Base-by-base conservation (phyloP, 2,113 vertebrate genomes). In the Crotophaga sulcirostris region DNA sequence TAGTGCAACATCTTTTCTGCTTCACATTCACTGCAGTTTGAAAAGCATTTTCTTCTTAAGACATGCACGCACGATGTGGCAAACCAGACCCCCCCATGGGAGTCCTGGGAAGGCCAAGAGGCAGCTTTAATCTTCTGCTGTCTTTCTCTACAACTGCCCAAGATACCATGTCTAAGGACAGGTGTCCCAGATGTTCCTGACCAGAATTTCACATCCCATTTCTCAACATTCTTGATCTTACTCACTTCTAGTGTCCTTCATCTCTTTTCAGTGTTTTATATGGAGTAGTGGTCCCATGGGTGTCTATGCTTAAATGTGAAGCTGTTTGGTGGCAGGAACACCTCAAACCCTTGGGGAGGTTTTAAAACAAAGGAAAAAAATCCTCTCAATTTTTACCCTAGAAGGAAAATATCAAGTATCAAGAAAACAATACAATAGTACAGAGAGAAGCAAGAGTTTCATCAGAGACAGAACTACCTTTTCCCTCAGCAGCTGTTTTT, bases 301-400 rank as follows among this genome's bases (percentile, higher is more conserved):
- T 72, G 3, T 2, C 11, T 44, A 2, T 36, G 19, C 3, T 44
- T 83, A n/a, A 9, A 69, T 52, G 15, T 13, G 2, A 6, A 36
- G 10, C 12, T 26, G 2, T 86, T 89, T 56, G 3, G 3, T 60
- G 29, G 10, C 26, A 16, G 1, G 13, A 54, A 42, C 3, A 62
- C 4, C 9, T 72, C 33, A 55, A 14, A 51, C 2, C 10, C 21
- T 40, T 47, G 11, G 2, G 15, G 15, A 34, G 20, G 6, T 16
- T 79, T 75, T 29, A 56, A 75, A 82, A 24, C 7, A 67, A 85
- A 33, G 9, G 2, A 4, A 1, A 62, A 62, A 73, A 59, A 54
- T 0, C 1, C 1, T 21, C 34, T 26, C 13, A 59, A 33, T 16
- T 20, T 2, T 0, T 33, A 3, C 14, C 79, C 23, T 55, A 26